Conservation (phyloP, 2,113 vertebrate genomes). For the Orthochromis indermauri region DNA sequence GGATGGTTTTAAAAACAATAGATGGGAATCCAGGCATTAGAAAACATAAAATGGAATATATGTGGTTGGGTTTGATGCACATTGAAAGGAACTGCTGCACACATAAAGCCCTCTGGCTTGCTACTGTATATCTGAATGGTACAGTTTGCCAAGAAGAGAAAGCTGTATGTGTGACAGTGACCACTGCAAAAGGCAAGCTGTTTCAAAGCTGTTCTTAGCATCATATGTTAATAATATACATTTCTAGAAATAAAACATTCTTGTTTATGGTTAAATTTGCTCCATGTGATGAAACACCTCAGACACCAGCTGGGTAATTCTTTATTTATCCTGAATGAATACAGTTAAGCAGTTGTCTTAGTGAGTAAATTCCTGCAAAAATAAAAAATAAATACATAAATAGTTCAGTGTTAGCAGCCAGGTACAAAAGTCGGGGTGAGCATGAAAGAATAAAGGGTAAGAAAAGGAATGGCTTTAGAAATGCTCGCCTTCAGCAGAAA, state of each 20-base stretch:
- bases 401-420: conserved; percentile 13
- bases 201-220: neutral
- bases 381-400: neutral
- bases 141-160: neutral
- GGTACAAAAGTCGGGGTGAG: conserved; percentile 32
- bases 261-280: neutral
- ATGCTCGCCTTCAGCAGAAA: conserved; percentile 26
- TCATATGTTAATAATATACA: neutral
- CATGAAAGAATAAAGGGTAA: conserved; percentile 11
- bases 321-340: neutral
- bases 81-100: neutral
- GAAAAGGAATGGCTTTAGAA: conserved; percentile 45
- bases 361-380: neutral
- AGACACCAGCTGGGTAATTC: neutral
- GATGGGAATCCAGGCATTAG: conserved; percentile 17
- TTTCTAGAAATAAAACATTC: neutral
- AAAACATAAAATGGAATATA: neutral
- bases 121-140: conserved; percentile 9
- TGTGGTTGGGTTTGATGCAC: neutral
- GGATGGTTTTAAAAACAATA: conserved; percentile 50
- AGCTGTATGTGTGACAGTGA: neutral
- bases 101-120: neutral
- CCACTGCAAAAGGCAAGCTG: neutral
- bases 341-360: neutral
- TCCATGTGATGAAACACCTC: neutral